These are phyloP conservation scores for Endomychus coccineus DNA, from an alignment of 2,888 invertebrate species.

Conservation along the genomic window DNA sequence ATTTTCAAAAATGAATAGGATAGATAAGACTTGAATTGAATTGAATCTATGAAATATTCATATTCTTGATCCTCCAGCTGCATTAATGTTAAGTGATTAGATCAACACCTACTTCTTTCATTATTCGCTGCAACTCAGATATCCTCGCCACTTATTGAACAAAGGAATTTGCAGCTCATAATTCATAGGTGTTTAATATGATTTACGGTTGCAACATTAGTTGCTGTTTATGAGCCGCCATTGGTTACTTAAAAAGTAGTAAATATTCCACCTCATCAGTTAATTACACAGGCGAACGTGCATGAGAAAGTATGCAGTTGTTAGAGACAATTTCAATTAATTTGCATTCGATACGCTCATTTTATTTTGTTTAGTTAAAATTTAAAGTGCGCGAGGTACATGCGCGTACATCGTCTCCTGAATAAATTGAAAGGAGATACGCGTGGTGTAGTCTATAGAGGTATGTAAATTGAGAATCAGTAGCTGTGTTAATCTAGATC, in stretches of 20 bases:
- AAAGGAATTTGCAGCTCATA: too few relatives aligned
- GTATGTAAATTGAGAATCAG: conserved; percentile 41
- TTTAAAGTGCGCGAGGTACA: conserved; percentile 37
- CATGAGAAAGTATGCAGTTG: conserved; percentile 34
- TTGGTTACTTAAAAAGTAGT: conserved; percentile 12
- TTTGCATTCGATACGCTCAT: conserved; percentile 38
- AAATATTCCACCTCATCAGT: conserved; percentile 14
- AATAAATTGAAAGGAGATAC: conserved; percentile 31
- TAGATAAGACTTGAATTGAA: too few relatives aligned
- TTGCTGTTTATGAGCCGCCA: too few relatives aligned
- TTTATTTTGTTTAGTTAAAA: conserved; percentile 35
- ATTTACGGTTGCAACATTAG: too few relatives aligned
- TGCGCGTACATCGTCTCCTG: conserved; percentile 30
- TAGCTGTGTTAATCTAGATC: conserved; percentile 40
- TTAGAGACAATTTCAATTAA: conserved; percentile 41
- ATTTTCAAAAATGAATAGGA: too few relatives aligned
- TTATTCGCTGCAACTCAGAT: too few relatives aligned
- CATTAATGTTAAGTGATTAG: too few relatives aligned
- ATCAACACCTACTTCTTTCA: too few relatives aligned
- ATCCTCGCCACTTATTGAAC: too few relatives aligned
- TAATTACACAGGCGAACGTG: conserved; percentile 33
- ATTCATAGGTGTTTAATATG: too few relatives aligned
- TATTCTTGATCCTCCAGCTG: too few relatives aligned
- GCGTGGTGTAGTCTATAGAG: conserved; percentile 34
- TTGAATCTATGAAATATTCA: too few relatives aligned